These are phyloP conservation scores for Hypomecis atomaria DNA, from an alignment of 2,888 invertebrate species.

Conservation along the genomic window DNA sequence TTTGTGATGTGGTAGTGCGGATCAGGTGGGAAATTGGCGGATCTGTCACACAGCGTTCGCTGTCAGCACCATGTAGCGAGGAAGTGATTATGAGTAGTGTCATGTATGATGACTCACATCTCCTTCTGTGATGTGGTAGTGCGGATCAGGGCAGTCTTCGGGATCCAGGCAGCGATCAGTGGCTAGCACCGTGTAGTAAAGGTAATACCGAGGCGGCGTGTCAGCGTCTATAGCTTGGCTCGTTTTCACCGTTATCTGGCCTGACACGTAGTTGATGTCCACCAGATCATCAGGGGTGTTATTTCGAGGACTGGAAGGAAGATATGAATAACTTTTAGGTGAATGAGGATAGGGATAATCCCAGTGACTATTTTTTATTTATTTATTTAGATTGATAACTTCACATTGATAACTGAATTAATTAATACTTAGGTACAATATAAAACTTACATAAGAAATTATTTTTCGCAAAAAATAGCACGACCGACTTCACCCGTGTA, in stretches of 20 bases:
- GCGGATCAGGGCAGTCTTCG: neutral
- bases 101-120: no score
- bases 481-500: no score
- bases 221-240: constrained; percentile 83
- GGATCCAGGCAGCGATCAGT: constrained; percentile 75
- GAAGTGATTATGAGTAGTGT: neutral
- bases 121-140: neutral
- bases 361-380: neutral
- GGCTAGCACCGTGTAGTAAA: constrained; percentile 83
- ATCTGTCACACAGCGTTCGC: no score
- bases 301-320: constrained; percentile 64
- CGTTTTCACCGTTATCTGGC: constrained; percentile 79
- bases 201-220: constrained; percentile 67
- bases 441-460: no score
- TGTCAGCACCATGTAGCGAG: no score
- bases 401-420: no score
- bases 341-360: neutral
- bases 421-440: no score
- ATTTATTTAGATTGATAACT: no score
- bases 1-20: neutral
- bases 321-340: neutral
- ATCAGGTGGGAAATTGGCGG: no score
- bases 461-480: no score
- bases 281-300: constrained; percentile 76
- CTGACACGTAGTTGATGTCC: constrained; percentile 76